phyloP scores from a whole-genome alignment of 2,797 vertebrate species.

The Acanthurus tractus region DNA sequence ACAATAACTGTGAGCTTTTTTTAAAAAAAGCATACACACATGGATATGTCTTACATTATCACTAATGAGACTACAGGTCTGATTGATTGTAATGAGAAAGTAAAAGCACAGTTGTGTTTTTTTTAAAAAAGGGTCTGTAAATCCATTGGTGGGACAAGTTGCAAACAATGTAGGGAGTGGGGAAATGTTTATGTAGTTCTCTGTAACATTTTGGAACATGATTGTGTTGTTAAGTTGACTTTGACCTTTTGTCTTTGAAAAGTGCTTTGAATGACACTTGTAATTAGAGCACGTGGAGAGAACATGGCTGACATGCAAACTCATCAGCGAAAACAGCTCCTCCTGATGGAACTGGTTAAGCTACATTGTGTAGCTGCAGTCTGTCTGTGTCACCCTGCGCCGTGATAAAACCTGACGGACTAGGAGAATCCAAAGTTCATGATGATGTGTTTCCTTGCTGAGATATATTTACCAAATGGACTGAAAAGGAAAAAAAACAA shows the following conservation, averaged over 20 bases:
- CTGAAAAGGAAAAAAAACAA: not conserved
- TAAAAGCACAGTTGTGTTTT: not conserved
- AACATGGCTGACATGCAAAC: not conserved
- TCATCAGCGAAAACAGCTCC: not conserved
- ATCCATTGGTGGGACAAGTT: not conserved
- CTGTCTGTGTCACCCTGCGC: not conserved
- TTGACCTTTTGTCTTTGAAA: constrained; percentile 11
- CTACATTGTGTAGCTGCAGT: not conserved
- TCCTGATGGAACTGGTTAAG: not conserved
- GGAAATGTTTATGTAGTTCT: not conserved
- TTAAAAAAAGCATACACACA: too few relatives aligned
- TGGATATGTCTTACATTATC: not conserved
- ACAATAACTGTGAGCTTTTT: constrained; percentile 1
- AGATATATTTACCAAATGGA: not conserved
- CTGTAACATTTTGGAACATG: not conserved
- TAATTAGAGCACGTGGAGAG: not conserved
- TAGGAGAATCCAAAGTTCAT: not conserved
- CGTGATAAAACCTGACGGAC: not conserved
- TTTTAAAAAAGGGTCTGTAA: not conserved
- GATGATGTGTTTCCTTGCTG: not conserved
- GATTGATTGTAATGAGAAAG: not conserved
- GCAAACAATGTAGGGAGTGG: not conserved
- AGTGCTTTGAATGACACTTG: not conserved
- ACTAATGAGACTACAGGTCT: not conserved
- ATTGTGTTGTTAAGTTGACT: not conserved